These are phyloP conservation scores for Drosophila paramelanica DNA, from an alignment of 2,888 invertebrate genomes.

Conservation along the genomic window DNA sequence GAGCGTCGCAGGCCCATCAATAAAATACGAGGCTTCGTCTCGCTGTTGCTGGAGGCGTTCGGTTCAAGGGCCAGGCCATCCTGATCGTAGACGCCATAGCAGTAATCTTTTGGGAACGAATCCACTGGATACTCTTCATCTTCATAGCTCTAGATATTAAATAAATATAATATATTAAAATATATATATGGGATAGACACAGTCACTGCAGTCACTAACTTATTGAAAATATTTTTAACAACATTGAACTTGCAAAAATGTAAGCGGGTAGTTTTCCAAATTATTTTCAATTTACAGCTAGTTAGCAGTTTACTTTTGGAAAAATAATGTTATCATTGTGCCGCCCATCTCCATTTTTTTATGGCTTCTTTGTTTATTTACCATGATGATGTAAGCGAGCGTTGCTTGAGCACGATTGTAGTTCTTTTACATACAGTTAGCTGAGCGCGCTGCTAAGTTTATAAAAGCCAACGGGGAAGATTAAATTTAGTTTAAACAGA, in stretches of 20 bases:
- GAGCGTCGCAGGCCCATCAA: slow-evolving; percentile 98
- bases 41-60: slow-evolving; percentile 81
- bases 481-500: slow-evolving; percentile 25
- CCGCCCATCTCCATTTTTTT: slow-evolving; percentile 31
- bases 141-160: slow-evolving; percentile 85
- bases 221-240: not conserved
- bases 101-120: slow-evolving; percentile 95
- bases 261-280: not conserved
- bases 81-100: slow-evolving; percentile 94
- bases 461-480: slow-evolving; percentile 21
- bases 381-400: slow-evolving; percentile 58
- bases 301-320: slow-evolving; percentile 14
- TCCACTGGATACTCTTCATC: slow-evolving; percentile 87
- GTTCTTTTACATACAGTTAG: slow-evolving; percentile 39
- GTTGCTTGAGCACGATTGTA: slow-evolving; percentile 26
- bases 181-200: not conserved
- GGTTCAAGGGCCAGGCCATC: slow-evolving; percentile 85
- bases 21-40: slow-evolving; percentile 93
- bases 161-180: not conserved
- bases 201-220: not conserved
- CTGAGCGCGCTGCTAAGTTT: slow-evolving; percentile 6
- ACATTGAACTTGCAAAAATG: not conserved
- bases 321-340: slow-evolving; percentile 16
- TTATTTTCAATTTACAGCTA: slow-evolving; percentile 5
- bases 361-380: slow-evolving; percentile 72